Evolutionary conservation across 1,140 invertebrate species (phyloP), one percentile per base, ranked within the genome.

Genomic region (Asobara japonica): DNA sequence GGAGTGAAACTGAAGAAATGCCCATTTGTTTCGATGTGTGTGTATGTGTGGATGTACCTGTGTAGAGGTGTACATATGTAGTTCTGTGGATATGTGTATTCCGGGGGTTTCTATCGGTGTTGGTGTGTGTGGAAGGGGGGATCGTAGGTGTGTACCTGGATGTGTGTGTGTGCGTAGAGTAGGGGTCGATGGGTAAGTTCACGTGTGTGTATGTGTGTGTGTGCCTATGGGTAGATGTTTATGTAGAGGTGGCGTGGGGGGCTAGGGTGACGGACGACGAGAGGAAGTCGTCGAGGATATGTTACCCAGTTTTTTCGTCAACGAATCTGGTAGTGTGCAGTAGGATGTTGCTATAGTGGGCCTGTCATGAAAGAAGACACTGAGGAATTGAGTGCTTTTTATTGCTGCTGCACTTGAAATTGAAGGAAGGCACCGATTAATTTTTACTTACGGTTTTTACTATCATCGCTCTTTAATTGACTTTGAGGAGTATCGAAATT

Each of bases 321-420:
- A 27, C 51, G 22, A 10, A 22, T 45, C 41, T 27, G 51, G 22
- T 56, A 56, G 51, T 25, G 45, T 51, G 45, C n/a, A n/a, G n/a
- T n/a, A n/a, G n/a, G n/a, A n/a, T n/a, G n/a, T n/a, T 20, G 51
- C 51, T 16, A n/a, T 22, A 56, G 13, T 56, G 51, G 22, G 25
- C 8, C 18, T 56, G 51, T 56, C 51, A 56, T 22, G 18, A 56
- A 25, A 22, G 22, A 27, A 25, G 22, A 56, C 51, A 18, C 22
- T 56, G 51, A 56, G 22, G 51, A 56, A 56, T 56, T 56, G 51
- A 56, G 51, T 56, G 51, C 20, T 56, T 56, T 56, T 56, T 56
- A 22, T 56, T 56, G 5, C 45, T 20, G 7, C 51, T 27, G 7
- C 20, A 25, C 20, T 56, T 8, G 22, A 56, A 56, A 56, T 56